Conservation (phyloP, 2,888 invertebrate species). For the Gastrophysa polygoni region DNA sequence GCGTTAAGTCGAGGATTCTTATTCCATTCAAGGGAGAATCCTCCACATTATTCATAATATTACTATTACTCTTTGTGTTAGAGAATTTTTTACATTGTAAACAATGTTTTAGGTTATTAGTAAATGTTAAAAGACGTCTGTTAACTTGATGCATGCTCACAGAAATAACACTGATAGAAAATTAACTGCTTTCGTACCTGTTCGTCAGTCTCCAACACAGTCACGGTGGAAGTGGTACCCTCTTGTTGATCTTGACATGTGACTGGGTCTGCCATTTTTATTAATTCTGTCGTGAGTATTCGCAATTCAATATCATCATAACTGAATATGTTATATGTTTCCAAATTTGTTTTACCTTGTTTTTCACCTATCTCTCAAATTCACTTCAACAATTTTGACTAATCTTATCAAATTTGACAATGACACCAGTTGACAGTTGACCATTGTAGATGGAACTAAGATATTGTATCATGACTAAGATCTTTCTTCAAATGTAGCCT, state of each 20-base stretch:
- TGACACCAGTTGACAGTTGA: too few relatives aligned
- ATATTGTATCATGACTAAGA: too few relatives aligned
- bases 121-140: constrained; percentile 11
- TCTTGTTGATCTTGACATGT: constrained; percentile 45
- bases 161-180: constrained; percentile 9
- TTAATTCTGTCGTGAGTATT: constrained; percentile 29
- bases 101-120: constrained; percentile 5
- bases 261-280: constrained; percentile 45
- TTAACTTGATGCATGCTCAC: constrained; percentile 28
- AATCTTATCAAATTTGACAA: too few relatives aligned
- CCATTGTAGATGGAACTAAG: too few relatives aligned
- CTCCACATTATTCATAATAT: constrained; percentile 15
- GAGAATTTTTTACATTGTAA: constrained; percentile 26
- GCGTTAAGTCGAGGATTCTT: constrained; percentile 78
- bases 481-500: too few relatives aligned
- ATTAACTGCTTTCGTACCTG: constrained; percentile 48
- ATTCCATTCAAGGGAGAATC: constrained; percentile 71
- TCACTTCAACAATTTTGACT: background rate
- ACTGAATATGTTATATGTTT: constrained; percentile 5
- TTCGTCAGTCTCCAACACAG: constrained; percentile 50
- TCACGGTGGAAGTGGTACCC: constrained; percentile 49
- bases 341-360: background rate
- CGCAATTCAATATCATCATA: constrained; percentile 14
- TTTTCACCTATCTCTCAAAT: background rate
- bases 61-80: constrained; percentile 12